These are phyloP conservation scores for Acromyrmex charruanus DNA, from an alignment of 1,140 invertebrate species.

Conservation along the genomic window DNA sequence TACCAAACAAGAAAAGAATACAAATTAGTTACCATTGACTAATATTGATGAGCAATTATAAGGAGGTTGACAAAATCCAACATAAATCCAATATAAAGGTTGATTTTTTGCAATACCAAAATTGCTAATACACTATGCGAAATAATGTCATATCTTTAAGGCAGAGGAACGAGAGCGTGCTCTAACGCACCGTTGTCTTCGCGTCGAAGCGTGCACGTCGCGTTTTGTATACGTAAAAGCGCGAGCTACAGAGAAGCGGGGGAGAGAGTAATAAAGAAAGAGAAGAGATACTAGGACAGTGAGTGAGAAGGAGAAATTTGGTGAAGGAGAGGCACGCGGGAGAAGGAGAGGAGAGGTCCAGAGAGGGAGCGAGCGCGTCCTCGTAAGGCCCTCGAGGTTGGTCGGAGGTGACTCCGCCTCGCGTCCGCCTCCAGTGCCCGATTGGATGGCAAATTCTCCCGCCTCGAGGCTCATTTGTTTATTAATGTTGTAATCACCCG, in stretches of 20 bases:
- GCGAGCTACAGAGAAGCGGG: constrained; percentile 21
- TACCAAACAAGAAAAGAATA: background rate
- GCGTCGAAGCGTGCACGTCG: constrained; percentile 63
- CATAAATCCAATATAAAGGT: background rate
- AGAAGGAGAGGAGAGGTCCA: constrained; percentile 65
- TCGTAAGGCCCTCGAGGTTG: constrained; percentile 80
- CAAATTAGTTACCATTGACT: background rate
- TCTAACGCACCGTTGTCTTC: constrained; percentile 68
- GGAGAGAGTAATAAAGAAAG: constrained; percentile 6
- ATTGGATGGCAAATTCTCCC: constrained; percentile 83
- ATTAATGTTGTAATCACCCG: constrained; percentile 87
- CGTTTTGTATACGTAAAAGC: constrained; percentile 70
- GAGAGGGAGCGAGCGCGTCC: constrained; percentile 71
- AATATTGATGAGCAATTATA: background rate
- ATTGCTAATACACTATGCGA: background rate
- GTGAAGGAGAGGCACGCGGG: constrained; percentile 30
- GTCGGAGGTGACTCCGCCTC: constrained; percentile 82
- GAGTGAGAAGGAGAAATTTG: constrained; percentile 62
- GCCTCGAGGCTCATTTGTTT: constrained; percentile 86
- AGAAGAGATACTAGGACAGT: constrained; percentile 14
- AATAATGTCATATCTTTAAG: constrained; percentile 6
- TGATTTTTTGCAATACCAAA: background rate
- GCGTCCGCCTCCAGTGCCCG: constrained; percentile 80
- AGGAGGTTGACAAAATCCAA: background rate
- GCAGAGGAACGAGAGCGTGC: constrained; percentile 38